Conservation (phyloP, 1,140 invertebrate genomes). For the Diabrotica undecimpunctata region DNA sequence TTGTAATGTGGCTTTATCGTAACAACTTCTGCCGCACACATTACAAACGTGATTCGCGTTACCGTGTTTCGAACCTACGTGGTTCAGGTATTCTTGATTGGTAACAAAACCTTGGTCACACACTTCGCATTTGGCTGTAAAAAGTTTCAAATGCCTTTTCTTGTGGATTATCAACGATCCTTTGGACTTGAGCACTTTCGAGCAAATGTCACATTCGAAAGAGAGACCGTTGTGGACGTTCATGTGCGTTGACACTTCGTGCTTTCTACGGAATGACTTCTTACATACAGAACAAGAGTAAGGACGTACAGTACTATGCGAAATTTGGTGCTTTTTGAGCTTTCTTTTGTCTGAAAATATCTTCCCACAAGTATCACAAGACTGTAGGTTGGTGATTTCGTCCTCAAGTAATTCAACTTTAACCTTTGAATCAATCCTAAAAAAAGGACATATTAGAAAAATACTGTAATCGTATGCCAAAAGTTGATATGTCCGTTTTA, state of each 20-base stretch:
- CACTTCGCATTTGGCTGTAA: conserved; percentile 34
- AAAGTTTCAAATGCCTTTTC: conserved; percentile 57
- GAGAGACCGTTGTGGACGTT: conserved; percentile 42
- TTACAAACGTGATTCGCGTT: conserved; percentile 37
- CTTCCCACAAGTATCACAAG: conserved; percentile 20
- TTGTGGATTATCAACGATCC: conserved; percentile 64
- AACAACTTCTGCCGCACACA: conserved; percentile 36
- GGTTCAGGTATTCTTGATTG: conserved; percentile 37
- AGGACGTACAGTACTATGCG: conserved; percentile 71
- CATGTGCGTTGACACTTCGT: conserved; percentile 50
- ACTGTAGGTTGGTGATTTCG: background rate
- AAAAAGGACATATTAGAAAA: background rate
- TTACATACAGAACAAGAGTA: conserved; percentile 65
- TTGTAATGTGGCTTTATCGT: conserved; percentile 35
- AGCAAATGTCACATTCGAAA: conserved; percentile 42
- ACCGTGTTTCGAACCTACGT: conserved; percentile 37
- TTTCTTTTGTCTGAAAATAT: conserved; percentile 17
- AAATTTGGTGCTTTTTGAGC: conserved; percentile 64
- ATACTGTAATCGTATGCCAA: too few species aligned
- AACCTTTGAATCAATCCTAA: background rate
- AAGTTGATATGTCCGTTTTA: too few species aligned
- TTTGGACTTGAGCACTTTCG: conserved; percentile 63
- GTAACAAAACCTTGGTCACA: conserved; percentile 41
- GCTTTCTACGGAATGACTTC: conserved; percentile 53
- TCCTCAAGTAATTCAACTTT: conserved; percentile 19